A percentile compares a stretch with the other conserved stretches of the same genome.
These are phyloP conservation scores for Lepus timidus DNA, from an alignment of 2,113 vertebrate species.

Conservation along the genomic window DNA sequence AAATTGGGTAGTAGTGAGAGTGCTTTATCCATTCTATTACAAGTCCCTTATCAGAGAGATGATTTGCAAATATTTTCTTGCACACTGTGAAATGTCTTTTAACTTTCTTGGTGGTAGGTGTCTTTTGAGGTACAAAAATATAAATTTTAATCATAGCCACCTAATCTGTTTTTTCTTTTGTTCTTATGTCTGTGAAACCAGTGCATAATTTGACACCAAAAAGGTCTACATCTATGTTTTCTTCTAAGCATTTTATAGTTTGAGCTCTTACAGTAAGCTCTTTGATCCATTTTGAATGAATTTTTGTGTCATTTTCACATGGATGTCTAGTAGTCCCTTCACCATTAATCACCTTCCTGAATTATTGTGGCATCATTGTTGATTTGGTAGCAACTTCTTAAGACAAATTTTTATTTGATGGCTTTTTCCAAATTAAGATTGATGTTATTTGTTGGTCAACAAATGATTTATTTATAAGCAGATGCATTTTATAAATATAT, in stretches of 20 bases:
- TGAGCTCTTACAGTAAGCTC: neutral
- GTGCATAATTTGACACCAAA: neutral
- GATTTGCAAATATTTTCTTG: constrained; percentile 12
- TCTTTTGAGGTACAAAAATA: neutral
- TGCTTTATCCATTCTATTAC: neutral
- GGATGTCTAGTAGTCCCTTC: neutral
- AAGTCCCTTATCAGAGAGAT: neutral
- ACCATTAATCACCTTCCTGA: neutral
- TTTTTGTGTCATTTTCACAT: neutral
- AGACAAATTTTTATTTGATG: constrained; percentile 12
- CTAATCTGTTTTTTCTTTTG: neutral
- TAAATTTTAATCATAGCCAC: neutral
- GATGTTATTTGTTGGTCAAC: neutral
- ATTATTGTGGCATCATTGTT: neutral
- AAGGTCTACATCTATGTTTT: neutral
- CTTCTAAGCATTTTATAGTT: neutral
- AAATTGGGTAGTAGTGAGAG: neutral
- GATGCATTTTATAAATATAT: constrained; percentile 18
- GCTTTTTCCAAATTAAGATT: neutral
- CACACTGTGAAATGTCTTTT: constrained; percentile 10
- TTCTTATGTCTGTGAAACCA: neutral
- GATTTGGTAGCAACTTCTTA: neutral
- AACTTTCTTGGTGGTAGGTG: neutral
- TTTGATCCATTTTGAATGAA: neutral
- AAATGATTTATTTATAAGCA: neutral